These are phyloP conservation scores for Rotaria socialis DNA, from an alignment of 2,888 invertebrate genomes.

Conservation along the genomic window DNA sequence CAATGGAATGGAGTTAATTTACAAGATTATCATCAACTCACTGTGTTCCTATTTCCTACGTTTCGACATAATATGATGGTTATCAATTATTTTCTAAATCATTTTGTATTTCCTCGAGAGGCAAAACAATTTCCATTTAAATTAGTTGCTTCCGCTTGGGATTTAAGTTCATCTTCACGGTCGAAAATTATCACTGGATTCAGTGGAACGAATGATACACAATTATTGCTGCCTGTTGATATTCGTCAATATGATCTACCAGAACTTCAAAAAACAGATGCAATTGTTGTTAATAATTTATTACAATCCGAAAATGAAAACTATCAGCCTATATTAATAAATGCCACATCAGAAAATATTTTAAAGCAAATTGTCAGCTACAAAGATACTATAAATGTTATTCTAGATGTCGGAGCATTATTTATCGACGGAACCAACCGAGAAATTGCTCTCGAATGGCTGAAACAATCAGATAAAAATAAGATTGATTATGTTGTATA, in stretches of 20 bases:
- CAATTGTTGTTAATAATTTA: not conserved
- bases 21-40: not conserved
- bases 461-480: not conserved
- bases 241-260: not conserved
- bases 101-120: conserved; percentile 7
- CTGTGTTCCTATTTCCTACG: not conserved
- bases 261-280: not conserved
- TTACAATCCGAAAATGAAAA: not conserved
- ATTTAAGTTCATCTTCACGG: not conserved
- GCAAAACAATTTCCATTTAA: not conserved
- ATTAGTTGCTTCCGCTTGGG: not conserved
- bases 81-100: not conserved
- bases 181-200: conserved; percentile 3
- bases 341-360: not conserved
- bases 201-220: not conserved
- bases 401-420: not conserved
- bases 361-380: not conserved
- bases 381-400: not conserved
- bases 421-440: not conserved
- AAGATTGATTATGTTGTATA: not conserved
- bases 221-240: not conserved
- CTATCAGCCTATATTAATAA: not conserved
- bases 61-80: not conserved
- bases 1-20: not conserved
- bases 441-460: not conserved